Evolutionary conservation across 2,797 vertebrate species (phyloP).

Genomic region (Schizopygopsis pylzovi): DNA sequence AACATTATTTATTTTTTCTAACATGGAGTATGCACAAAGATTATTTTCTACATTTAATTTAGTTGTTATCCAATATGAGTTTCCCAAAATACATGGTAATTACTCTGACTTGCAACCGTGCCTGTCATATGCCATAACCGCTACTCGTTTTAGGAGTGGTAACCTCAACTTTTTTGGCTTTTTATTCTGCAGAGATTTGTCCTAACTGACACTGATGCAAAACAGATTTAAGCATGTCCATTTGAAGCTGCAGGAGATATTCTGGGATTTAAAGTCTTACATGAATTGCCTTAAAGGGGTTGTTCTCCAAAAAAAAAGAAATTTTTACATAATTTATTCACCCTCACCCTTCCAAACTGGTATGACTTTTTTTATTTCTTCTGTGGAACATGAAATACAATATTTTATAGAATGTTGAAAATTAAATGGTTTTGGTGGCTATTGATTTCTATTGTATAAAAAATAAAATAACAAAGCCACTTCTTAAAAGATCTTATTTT

Average conservation of each 20-base stretch:
- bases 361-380: neutral
- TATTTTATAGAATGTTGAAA: neutral
- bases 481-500: neutral
- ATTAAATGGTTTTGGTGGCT: neutral
- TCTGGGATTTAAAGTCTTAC: neutral
- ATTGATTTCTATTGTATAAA: neutral
- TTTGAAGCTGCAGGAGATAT: slow-evolving; percentile 1
- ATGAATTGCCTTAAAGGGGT: neutral
- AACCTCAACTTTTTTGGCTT: neutral
- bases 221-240: neutral
- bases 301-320: neutral
- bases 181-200: neutral
- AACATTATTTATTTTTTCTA: neutral
- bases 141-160: neutral
- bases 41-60: slow-evolving; percentile 7
- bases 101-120: neutral
- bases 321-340: neutral
- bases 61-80: neutral
- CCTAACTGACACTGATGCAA: neutral
- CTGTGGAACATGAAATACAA: neutral
- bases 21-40: neutral
- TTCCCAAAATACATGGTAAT: slow-evolving; percentile 7
- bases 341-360: neutral
- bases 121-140: neutral
- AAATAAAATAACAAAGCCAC: neutral